Conservation (phyloP, 2,113 vertebrate species). For the Actenoides lindsayi region DNA sequence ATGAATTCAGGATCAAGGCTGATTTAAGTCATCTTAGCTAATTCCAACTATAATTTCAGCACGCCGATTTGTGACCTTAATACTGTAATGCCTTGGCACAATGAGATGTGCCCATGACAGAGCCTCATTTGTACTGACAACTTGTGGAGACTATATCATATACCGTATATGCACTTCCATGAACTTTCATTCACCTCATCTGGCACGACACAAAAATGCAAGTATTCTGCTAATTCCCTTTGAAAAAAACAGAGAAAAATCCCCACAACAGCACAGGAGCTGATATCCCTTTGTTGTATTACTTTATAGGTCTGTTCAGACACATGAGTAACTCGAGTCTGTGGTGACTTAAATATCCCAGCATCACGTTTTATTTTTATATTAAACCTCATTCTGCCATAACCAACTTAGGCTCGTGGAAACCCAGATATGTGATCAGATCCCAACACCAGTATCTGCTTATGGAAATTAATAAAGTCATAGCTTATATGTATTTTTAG, state of each 20-base stretch:
- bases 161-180: not conserved
- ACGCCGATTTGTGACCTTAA: slow-evolving; percentile 16
- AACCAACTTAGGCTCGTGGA: not conserved
- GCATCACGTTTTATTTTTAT: slow-evolving; percentile 2
- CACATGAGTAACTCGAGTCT: not conserved
- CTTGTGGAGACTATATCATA: not conserved
- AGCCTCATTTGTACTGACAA: not conserved
- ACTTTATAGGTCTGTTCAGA: not conserved
- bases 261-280: not conserved
- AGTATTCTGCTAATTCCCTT: not conserved
- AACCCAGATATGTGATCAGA: not conserved
- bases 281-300: not conserved
- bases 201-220: not conserved
- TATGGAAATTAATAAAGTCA: slow-evolving; percentile 25
- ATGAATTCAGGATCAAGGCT: slow-evolving; percentile 23
- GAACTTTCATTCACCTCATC: not conserved
- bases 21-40: slow-evolving; percentile 23
- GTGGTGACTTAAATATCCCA: not conserved
- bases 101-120: not conserved
- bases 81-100: not conserved
- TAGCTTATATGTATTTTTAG: slow-evolving; percentile 26
- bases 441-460: slow-evolving; percentile 14
- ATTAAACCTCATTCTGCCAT: not conserved
- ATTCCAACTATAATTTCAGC: slow-evolving; percentile 30
- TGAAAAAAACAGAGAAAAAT: not conserved